Evolutionary conservation across 2,888 invertebrate genomes (phyloP).

Genomic region (Rhopalosiphum nymphaeae): DNA sequence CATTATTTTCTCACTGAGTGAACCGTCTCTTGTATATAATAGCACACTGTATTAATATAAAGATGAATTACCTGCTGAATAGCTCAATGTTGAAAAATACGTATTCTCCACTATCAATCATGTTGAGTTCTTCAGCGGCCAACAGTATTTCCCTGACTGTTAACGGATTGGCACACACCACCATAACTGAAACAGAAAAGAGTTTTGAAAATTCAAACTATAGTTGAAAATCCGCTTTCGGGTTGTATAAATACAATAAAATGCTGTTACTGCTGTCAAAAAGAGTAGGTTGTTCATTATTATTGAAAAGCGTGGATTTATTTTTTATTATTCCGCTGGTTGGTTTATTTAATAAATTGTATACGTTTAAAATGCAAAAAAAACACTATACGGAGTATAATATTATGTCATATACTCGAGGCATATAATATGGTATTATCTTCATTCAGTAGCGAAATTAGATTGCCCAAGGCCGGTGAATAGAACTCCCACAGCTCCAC

Average conservation of each 20-base stretch:
- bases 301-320: not conserved
- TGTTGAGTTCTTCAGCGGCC: conserved; percentile 93
- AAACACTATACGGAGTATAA: not conserved
- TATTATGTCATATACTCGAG: not conserved
- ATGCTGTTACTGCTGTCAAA: conserved; percentile 40
- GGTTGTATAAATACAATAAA: not conserved
- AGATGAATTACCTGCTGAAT: conserved; percentile 83
- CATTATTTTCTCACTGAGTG: not conserved
- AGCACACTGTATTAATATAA: not conserved
- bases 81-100: conserved; percentile 98
- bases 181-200: conserved; percentile 84
- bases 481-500: not conserved
- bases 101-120: conserved; percentile 97
- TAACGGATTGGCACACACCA: conserved; percentile 91
- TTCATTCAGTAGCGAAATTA: not conserved
- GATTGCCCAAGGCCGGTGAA: not conserved
- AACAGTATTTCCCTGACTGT: conserved; percentile 93
- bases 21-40: not conserved
- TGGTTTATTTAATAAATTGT: not conserved
- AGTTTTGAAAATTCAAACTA: conserved; percentile 51
- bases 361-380: not conserved
- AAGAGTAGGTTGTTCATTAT: not conserved
- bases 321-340: not conserved
- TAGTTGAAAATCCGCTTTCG: conserved; percentile 34
- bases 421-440: not conserved